These are phyloP conservation scores for Taeniopygia guttata DNA, from an alignment of 2,797 vertebrate genomes.

Conservation along the genomic window DNA sequence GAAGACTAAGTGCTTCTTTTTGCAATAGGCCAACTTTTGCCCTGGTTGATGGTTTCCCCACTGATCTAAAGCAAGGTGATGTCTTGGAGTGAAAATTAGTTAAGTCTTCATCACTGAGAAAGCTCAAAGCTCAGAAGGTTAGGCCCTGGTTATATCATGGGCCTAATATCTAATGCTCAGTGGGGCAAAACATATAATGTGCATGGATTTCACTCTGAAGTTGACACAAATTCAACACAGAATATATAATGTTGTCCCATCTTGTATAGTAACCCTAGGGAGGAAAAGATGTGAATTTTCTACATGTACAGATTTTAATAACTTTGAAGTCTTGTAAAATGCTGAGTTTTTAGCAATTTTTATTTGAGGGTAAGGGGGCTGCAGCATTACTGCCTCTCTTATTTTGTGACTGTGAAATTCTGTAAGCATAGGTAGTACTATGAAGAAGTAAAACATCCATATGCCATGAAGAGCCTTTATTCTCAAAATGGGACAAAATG, in stretches of 20 bases:
- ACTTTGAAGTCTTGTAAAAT: not conserved
- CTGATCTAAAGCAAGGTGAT: not conserved
- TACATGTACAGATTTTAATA: not conserved
- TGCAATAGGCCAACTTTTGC: rapidly evolving
- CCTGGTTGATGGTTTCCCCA: not conserved
- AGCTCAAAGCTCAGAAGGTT: not conserved
- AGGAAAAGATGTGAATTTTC: not conserved
- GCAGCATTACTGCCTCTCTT: not conserved
- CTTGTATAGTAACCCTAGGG: rapidly evolving
- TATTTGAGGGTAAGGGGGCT: rapidly evolving
- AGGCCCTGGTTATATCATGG: not conserved
- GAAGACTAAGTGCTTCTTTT: not conserved
- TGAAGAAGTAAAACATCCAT: not conserved
- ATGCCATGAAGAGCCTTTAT: not conserved
- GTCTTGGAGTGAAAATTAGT: not conserved
- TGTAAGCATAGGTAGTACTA: not conserved
- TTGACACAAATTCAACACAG: not conserved
- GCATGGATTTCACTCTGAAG: not conserved
- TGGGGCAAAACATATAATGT: not conserved
- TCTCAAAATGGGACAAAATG: not conserved
- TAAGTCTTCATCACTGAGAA: not conserved
- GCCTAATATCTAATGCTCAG: not conserved
- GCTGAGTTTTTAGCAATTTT: not conserved
- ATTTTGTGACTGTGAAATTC: not conserved
- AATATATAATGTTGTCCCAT: not conserved